Conservation (phyloP, 2,113 vertebrate genomes). For the Nerophis ophidion region DNA sequence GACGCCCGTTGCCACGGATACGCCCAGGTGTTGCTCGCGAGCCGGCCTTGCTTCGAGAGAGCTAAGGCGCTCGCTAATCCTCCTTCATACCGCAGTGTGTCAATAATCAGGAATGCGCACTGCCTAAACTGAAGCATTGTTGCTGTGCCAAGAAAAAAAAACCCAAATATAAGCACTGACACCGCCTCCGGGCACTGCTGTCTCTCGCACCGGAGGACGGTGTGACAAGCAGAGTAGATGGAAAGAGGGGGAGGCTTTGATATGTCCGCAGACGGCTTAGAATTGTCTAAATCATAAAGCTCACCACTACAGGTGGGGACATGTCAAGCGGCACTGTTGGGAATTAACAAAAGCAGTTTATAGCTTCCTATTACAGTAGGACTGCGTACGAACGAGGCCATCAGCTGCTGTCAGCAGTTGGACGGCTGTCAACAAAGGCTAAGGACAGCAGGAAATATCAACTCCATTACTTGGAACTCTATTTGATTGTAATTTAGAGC, state of each 20-base stretch:
- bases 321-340: conserved; percentile 26
- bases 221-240: conserved; percentile 36
- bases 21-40: conserved; percentile 69
- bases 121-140: conserved; percentile 62
- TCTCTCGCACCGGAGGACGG: conserved; percentile 41
- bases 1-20: conserved; percentile 66
- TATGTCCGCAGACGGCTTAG: conserved; percentile 52
- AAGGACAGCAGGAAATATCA: conserved; percentile 62
- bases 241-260: conserved; percentile 40
- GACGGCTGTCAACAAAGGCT: conserved; percentile 52
- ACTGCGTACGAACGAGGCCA: conserved; percentile 30
- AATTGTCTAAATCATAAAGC: conserved; percentile 38
- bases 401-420: conserved; percentile 56
- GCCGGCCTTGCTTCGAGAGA: conserved; percentile 38
- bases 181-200: conserved; percentile 45
- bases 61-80: conserved; percentile 63
- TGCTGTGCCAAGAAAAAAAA: conserved; percentile 57
- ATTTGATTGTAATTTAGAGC: conserved; percentile 47
- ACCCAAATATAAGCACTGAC: conserved; percentile 52
- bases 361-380: conserved; percentile 37
- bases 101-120: conserved; percentile 64
- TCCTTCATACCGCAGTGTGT: conserved; percentile 55
- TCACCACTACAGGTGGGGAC: conserved; percentile 19
- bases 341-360: conserved; percentile 30
- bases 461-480: conserved; percentile 49